Conservation (phyloP, 2,797 vertebrate genomes). For the Phoxinus dragarum region DNA sequence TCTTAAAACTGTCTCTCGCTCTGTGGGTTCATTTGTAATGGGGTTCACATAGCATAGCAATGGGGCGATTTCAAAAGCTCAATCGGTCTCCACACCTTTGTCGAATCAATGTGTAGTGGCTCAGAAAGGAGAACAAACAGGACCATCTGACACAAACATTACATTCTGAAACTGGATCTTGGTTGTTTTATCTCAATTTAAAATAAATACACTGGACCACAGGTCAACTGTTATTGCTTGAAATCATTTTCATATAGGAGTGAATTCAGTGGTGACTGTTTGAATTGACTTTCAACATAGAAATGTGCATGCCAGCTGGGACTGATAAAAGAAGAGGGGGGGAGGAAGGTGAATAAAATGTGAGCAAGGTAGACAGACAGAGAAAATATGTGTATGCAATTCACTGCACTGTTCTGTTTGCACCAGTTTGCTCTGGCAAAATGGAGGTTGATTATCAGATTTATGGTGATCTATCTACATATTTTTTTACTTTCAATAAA, state of each 20-base stretch:
- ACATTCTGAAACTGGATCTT: neutral
- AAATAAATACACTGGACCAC: slow-evolving; percentile 11
- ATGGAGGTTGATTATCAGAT: neutral
- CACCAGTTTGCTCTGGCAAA: neutral
- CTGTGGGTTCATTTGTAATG: slow-evolving; percentile 35
- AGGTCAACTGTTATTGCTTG: slow-evolving; percentile 6
- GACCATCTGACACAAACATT: neutral
- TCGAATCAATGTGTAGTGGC: neutral
- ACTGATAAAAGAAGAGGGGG: neutral
- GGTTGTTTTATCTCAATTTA: slow-evolving; percentile 15
- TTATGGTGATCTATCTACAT: neutral
- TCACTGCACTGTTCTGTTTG: neutral
- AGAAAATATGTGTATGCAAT: neutral
- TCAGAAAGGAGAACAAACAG: neutral
- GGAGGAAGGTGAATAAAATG: neutral
- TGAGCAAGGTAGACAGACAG: neutral
- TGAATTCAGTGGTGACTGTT: neutral
- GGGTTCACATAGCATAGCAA: slow-evolving; percentile 27
- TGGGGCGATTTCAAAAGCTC: slow-evolving; percentile 23
- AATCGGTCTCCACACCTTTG: neutral
- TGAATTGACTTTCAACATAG: slow-evolving; percentile 14
- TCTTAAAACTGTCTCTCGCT: slow-evolving; percentile 64
- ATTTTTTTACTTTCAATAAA: neutral
- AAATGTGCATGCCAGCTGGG: slow-evolving; percentile 13
- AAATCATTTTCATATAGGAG: slow-evolving; percentile 16